phyloP scores from a whole-genome alignment of 2,888 invertebrate genomes.

The Notodonta ziczac region DNA sequence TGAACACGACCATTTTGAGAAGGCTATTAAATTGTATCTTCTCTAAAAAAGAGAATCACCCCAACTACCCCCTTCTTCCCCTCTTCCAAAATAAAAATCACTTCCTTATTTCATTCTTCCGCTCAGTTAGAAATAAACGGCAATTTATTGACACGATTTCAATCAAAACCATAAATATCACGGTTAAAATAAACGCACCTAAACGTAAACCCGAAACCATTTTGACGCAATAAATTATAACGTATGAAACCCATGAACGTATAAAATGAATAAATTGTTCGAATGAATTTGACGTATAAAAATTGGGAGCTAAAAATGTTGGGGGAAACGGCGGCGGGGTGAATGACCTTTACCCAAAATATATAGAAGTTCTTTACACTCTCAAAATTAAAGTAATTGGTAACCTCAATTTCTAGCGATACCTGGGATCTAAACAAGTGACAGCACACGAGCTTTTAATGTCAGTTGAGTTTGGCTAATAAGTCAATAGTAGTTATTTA shows the following conservation, averaged over 20 bases:
- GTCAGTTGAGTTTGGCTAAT: too few relatives aligned
- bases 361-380: neutral
- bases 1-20: too few relatives aligned
- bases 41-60: too few relatives aligned
- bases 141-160: neutral
- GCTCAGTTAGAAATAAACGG: neutral
- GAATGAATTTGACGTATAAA: slow-evolving; percentile 9
- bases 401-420: too few relatives aligned
- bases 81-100: neutral
- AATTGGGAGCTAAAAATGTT: neutral
- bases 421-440: too few relatives aligned
- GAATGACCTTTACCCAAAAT: neutral
- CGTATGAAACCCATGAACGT: slow-evolving; percentile 6
- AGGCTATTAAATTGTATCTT: too few relatives aligned
- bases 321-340: neutral
- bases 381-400: too few relatives aligned
- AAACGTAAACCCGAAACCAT: neutral
- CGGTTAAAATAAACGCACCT: neutral
- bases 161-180: slow-evolving; percentile 4
- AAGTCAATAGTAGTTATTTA: too few relatives aligned
- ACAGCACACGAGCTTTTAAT: too few relatives aligned
- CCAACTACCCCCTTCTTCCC: too few relatives aligned
- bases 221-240: slow-evolving; percentile 5
- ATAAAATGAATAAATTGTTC: slow-evolving; percentile 1
- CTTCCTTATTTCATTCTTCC: neutral